A percentile compares a stretch with the other conserved stretches of the same genome.
phyloP scores from a whole-genome alignment of 2,797 vertebrate genomes.

The Pangasius mekongensis region DNA sequence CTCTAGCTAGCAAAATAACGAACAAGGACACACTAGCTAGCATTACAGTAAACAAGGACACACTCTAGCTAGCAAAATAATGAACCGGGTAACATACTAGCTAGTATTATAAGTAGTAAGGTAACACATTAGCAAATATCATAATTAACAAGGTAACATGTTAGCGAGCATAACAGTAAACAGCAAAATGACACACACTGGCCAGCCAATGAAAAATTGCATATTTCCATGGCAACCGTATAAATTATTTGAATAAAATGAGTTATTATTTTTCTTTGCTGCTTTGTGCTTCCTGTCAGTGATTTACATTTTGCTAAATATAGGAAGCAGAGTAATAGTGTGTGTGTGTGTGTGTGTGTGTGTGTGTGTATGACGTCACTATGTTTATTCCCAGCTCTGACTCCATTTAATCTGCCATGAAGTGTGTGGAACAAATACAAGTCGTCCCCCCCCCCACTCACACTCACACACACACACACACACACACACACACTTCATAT shows the following conservation, averaged over 20 bases:
- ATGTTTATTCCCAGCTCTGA: background rate
- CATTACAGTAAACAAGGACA: too few relatives aligned
- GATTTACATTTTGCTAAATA: background rate
- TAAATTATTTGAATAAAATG: too few relatives aligned
- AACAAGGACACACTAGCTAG: too few relatives aligned
- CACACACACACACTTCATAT: background rate
- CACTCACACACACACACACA: background rate
- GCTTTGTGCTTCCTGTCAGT: background rate
- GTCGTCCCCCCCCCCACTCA: too few relatives aligned
- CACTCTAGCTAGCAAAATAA: too few relatives aligned
- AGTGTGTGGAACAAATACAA: too few relatives aligned
- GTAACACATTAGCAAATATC: too few relatives aligned
- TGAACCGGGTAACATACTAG: background rate
- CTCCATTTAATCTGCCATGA: background rate
- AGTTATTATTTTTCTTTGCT: background rate
- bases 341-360: too few relatives aligned
- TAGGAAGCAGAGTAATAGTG: background rate
- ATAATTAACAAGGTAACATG: background rate
- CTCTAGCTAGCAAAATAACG: too few relatives aligned
- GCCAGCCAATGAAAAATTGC: background rate
- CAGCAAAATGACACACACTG: background rate
- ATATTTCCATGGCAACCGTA: background rate
- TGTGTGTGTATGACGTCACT: background rate
- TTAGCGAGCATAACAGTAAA: background rate
- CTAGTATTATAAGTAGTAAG: background rate